Conservation (phyloP, 1,140 invertebrate species). For the Carcinoscorpius rotundicauda region DNA sequence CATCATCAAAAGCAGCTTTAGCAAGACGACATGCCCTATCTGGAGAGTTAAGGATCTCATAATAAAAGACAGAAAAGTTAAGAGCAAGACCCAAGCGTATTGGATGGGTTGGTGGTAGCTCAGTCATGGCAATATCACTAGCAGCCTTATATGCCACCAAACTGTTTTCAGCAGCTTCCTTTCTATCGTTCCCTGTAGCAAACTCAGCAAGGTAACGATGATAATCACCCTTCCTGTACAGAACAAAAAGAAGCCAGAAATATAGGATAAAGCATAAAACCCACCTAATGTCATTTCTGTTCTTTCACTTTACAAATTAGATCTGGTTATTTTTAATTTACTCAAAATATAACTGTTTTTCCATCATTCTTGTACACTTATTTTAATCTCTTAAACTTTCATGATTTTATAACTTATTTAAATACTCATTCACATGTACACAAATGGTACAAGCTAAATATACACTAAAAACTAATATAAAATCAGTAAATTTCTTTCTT, state of each 20-base stretch:
- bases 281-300: too few relatives aligned
- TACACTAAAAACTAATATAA: too few relatives aligned
- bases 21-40: constrained; percentile 90
- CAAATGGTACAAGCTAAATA: too few relatives aligned
- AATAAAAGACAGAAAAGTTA: constrained; percentile 96
- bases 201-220: constrained; percentile 95
- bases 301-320: too few relatives aligned
- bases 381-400: too few relatives aligned
- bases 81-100: constrained; percentile 70
- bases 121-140: constrained; percentile 90
- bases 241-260: neutral
- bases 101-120: constrained; percentile 92
- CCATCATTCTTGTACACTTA: too few relatives aligned
- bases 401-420: too few relatives aligned
- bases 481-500: too few relatives aligned
- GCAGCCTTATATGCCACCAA: constrained; percentile 94
- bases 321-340: too few relatives aligned
- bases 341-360: too few relatives aligned
- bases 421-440: too few relatives aligned
- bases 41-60: constrained; percentile 95
- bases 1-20: constrained; percentile 94
- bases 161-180: constrained; percentile 89
- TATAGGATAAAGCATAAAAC: too few relatives aligned
- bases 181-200: constrained; percentile 84
- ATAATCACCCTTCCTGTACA: constrained; percentile 75